phyloP scores from a whole-genome alignment of 2,888 invertebrate species.

The Athalia rosae region DNA sequence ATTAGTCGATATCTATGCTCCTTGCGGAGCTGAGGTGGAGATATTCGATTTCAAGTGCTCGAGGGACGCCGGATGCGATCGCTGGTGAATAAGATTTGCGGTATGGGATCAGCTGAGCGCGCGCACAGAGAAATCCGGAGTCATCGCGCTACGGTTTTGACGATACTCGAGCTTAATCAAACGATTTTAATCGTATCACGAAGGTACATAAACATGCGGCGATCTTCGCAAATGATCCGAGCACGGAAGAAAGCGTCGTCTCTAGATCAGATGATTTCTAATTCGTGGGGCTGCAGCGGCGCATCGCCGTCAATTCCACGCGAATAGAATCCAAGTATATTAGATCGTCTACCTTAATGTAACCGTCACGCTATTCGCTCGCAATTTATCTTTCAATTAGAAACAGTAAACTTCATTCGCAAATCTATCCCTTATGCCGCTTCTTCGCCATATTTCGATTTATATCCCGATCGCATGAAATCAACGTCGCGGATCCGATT shows the following conservation, averaged over 20 bases:
- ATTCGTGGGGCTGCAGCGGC: constrained; percentile 6
- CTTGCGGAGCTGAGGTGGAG: constrained; percentile 12
- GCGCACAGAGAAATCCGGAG: constrained; percentile 13
- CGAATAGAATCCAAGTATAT: constrained; percentile 1
- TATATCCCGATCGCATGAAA: no score
- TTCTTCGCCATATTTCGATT: constrained; percentile 12
- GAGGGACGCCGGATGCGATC: background rate
- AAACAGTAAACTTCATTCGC: constrained; percentile 12
- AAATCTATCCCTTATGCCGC: background rate
- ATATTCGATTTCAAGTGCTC: background rate
- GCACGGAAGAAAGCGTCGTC: constrained; percentile 34
- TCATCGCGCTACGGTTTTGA: constrained; percentile 1
- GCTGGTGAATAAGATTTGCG: background rate
- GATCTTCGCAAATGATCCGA: constrained; percentile 16
- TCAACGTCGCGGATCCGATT: no score
- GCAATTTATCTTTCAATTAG: constrained; percentile 41
- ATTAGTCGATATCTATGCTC: constrained; percentile 22
- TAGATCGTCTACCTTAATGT: no score
- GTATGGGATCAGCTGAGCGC: background rate
- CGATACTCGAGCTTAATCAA: constrained; percentile 17
- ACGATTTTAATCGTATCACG: constrained; percentile 19
- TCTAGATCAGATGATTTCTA: constrained; percentile 38
- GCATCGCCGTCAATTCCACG: constrained; percentile 35
- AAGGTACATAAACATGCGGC: background rate
- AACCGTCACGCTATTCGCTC: constrained; percentile 17